Conservation (phyloP, 2,888 invertebrate species). For the Cabera pusaria region DNA sequence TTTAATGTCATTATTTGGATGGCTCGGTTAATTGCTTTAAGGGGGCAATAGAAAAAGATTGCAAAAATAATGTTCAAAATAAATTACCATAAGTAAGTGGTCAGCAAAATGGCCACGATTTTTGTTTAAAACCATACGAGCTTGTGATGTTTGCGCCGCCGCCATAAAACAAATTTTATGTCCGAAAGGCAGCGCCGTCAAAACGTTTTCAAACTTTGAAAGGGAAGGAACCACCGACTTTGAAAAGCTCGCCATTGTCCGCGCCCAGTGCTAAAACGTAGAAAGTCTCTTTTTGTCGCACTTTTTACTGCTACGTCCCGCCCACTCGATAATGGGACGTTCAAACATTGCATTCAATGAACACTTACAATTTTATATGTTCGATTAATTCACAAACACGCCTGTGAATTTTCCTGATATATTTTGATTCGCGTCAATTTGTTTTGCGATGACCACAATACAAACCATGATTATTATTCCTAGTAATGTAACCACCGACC, state of each 20-base stretch:
- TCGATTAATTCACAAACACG: constrained; percentile 14
- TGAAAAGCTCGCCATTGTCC: constrained; percentile 63
- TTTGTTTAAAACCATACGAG: constrained; percentile 46
- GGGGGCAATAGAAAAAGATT: too few species aligned
- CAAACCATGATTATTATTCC: constrained; percentile 21
- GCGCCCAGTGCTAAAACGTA: constrained; percentile 65
- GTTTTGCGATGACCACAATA: constrained; percentile 18
- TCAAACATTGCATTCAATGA: constrained; percentile 28
- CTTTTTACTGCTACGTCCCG: constrained; percentile 36
- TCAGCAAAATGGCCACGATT: constrained; percentile 3
- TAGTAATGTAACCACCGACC: constrained; percentile 14
- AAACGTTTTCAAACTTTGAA: constrained; percentile 67
- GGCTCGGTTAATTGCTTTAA: too few species aligned
- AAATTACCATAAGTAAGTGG: not conserved
- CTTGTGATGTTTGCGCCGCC: constrained; percentile 69
- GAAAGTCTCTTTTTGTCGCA: constrained; percentile 58
- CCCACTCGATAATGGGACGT: constrained; percentile 30
- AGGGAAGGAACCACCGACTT: constrained; percentile 59
- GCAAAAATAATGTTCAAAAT: not conserved
- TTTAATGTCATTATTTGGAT: too few species aligned
- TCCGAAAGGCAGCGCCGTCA: constrained; percentile 52
- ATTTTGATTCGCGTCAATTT: constrained; percentile 18
- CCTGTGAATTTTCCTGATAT: constrained; percentile 10
- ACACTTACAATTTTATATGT: constrained; percentile 19
- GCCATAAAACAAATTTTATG: constrained; percentile 80